These are phyloP conservation scores for Xylota sylvarum DNA, from an alignment of 2,888 invertebrate species.

Conservation along the genomic window DNA sequence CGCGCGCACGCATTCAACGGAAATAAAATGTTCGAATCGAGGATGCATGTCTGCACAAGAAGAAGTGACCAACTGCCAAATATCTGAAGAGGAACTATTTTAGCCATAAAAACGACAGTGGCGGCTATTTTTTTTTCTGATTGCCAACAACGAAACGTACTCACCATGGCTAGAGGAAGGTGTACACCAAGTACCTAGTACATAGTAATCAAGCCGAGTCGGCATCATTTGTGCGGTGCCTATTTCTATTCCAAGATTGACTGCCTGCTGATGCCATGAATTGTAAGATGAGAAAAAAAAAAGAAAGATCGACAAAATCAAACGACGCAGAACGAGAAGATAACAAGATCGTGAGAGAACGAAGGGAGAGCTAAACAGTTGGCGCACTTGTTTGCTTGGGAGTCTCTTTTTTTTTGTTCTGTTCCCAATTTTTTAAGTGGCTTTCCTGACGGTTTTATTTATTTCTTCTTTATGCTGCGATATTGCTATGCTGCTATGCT, in stretches of 20 bases:
- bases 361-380: constrained; percentile 41
- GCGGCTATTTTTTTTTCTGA: constrained; percentile 58
- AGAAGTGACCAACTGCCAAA: constrained; percentile 61
- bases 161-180: constrained; percentile 4
- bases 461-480: too few species aligned
- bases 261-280: constrained; percentile 11
- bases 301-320: constrained; percentile 21
- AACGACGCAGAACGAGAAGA: constrained; percentile 47
- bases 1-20: constrained; percentile 49
- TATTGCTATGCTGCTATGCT: too few species aligned
- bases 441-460: constrained; percentile 21
- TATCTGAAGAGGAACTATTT: constrained; percentile 26
- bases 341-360: constrained; percentile 33
- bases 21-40: constrained; percentile 49
- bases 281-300: constrained; percentile 10
- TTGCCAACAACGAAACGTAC: constrained; percentile 20
- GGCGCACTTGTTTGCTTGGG: constrained; percentile 55
- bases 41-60: constrained; percentile 9
- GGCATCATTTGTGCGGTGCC: constrained; percentile 36
- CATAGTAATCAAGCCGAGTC: constrained; percentile 38
- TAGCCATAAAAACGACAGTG: constrained; percentile 52
- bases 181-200: neutral
- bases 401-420: constrained; percentile 1
- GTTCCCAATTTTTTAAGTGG: constrained; percentile 10
- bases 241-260: constrained; percentile 59